These are phyloP conservation scores for Burhinus bistriatus DNA, from an alignment of 2,113 vertebrate genomes.

Conservation along the genomic window DNA sequence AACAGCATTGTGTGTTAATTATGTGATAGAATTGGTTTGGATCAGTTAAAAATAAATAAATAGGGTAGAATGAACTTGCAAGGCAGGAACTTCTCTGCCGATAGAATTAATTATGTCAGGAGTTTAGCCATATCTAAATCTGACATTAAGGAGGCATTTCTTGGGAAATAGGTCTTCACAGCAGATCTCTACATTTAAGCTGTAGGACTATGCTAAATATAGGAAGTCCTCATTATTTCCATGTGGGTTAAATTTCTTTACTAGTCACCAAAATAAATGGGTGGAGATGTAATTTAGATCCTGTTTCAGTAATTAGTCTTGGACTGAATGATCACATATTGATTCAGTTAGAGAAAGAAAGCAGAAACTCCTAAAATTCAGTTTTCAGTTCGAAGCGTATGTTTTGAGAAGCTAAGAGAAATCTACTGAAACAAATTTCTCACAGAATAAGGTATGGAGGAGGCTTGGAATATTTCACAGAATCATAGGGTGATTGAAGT, in stretches of 20 bases:
- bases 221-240: not conserved
- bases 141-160: not conserved
- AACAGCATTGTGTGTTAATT: conserved; percentile 18
- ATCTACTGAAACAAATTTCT: not conserved
- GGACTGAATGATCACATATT: not conserved
- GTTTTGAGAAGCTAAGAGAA: not conserved
- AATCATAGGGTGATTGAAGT: not conserved
- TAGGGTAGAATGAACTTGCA: not conserved
- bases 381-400: not conserved
- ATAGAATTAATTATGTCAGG: not conserved
- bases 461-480: not conserved
- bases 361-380: not conserved
- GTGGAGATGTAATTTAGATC: conserved; percentile 4
- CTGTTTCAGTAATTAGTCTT: not conserved
- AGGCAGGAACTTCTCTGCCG: not conserved
- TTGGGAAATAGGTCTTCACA: not conserved
- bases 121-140: not conserved
- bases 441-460: not conserved
- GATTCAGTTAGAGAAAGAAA: not conserved
- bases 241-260: not conserved
- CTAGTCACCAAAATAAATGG: not conserved
- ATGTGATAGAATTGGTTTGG: not conserved
- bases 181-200: not conserved
- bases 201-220: not conserved
- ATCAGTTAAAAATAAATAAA: conserved; percentile 17